Conservation (phyloP, 2,888 invertebrate species). For the Idaea straminata region DNA sequence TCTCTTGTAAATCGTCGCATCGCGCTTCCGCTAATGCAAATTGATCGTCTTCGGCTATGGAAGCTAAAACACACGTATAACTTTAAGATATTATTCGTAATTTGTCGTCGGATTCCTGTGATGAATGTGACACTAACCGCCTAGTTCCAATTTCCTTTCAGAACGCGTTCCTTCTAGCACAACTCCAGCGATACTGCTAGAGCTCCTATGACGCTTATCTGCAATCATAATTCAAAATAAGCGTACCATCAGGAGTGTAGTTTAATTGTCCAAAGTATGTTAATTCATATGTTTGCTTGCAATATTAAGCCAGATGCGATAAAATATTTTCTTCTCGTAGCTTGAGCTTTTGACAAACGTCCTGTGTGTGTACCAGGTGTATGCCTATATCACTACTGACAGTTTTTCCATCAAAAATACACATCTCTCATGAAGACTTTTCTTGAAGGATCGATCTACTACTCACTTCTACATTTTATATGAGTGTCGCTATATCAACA, state of each 20-base stretch:
- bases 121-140: conserved; percentile 37
- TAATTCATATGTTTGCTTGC: no score
- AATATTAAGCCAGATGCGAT: no score
- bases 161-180: conserved; percentile 61
- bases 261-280: background rate
- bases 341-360: background rate
- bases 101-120: background rate
- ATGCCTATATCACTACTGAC: background rate
- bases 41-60: conserved; percentile 67
- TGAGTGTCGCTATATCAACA: conserved; percentile 13
- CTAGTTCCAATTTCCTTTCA: conserved; percentile 61
- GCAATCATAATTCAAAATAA: conserved; percentile 23
- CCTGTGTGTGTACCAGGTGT: background rate
- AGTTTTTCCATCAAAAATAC: no score
- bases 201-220: conserved; percentile 74
- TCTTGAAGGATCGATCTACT: no score
- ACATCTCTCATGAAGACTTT: background rate
- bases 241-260: background rate
- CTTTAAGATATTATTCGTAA: background rate
- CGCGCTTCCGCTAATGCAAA: conserved; percentile 62
- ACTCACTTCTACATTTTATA: no score
- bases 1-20: conserved; percentile 65
- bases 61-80: conserved; percentile 38
- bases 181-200: conserved; percentile 63
- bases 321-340: no score